These are phyloP conservation scores for Eledone cirrhosa DNA, from an alignment of 2,888 invertebrate genomes.

Conservation along the genomic window DNA sequence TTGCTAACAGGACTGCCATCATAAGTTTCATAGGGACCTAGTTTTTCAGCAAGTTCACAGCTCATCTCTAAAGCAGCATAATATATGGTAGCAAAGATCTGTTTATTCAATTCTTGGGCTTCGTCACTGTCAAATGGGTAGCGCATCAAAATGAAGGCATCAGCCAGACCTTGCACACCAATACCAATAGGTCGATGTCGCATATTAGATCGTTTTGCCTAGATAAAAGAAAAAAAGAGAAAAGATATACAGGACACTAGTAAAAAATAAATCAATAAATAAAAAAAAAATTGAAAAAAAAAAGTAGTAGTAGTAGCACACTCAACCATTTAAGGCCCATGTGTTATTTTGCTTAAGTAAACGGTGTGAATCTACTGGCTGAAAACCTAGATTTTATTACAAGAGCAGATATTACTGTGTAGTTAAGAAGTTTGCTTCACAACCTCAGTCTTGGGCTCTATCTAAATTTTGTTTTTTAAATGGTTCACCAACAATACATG, in stretches of 20 bases:
- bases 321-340: no score
- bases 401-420: no score
- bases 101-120: slow-evolving; percentile 86
- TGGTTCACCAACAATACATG: no score
- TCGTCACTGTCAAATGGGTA: slow-evolving; percentile 89
- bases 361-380: no score
- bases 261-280: no score
- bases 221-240: slow-evolving; percentile 34
- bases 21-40: slow-evolving; percentile 91
- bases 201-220: slow-evolving; percentile 80
- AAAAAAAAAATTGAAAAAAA: no score
- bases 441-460: no score
- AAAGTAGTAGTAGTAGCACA: no score
- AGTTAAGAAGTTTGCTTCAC: no score
- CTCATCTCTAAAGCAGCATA: slow-evolving; percentile 96
- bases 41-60: slow-evolving; percentile 86
- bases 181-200: slow-evolving; percentile 79
- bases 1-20: slow-evolving; percentile 90
- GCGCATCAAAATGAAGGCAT: slow-evolving; percentile 93
- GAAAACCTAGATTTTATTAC: no score
- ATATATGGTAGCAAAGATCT: slow-evolving; percentile 98
- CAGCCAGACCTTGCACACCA: slow-evolving; percentile 97
- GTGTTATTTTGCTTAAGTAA: no score
- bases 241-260: neutral
- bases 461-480: no score